phyloP scores from a whole-genome alignment of 2,888 invertebrate species.

The Ochropacha duplaris region DNA sequence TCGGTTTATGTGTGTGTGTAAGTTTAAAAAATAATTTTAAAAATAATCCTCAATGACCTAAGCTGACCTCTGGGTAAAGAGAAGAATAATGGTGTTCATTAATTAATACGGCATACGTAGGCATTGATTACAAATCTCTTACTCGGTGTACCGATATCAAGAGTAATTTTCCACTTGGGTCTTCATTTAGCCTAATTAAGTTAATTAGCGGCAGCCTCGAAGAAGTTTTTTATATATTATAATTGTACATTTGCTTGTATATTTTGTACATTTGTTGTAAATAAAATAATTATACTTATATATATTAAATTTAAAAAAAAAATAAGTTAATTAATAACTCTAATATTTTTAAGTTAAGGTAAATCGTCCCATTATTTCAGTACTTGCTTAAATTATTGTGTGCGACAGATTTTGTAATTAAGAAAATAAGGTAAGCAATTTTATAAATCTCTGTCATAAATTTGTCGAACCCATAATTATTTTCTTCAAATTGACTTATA shows the following conservation, averaged over 20 bases:
- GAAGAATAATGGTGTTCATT: constrained; percentile 52
- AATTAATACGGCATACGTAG: constrained; percentile 45
- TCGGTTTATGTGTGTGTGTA: too few species aligned
- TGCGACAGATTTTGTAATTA: too few species aligned
- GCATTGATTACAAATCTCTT: constrained; percentile 31
- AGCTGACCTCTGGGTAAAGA: constrained; percentile 28
- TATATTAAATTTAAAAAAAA: too few species aligned
- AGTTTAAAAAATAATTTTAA: background rate
- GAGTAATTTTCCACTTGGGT: background rate
- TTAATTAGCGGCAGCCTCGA: too few species aligned
- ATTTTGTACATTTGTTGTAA: too few species aligned
- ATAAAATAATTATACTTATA: too few species aligned
- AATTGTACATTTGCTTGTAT: too few species aligned
- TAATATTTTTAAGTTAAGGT: background rate
- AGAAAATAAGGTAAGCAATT: too few species aligned
- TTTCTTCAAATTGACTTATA: background rate
- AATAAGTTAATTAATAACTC: background rate
- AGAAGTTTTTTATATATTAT: too few species aligned
- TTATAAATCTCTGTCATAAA: background rate
- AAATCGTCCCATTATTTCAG: too few species aligned
- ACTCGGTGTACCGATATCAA: constrained; percentile 11
- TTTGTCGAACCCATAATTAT: background rate
- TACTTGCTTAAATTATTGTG: too few species aligned
- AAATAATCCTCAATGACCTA: background rate
- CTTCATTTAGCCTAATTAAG: background rate